Evolutionary conservation across 2,888 invertebrate genomes (phyloP), one percentile per base, ranked within the genome.

Genomic region (Loripinus fragilis): DNA sequence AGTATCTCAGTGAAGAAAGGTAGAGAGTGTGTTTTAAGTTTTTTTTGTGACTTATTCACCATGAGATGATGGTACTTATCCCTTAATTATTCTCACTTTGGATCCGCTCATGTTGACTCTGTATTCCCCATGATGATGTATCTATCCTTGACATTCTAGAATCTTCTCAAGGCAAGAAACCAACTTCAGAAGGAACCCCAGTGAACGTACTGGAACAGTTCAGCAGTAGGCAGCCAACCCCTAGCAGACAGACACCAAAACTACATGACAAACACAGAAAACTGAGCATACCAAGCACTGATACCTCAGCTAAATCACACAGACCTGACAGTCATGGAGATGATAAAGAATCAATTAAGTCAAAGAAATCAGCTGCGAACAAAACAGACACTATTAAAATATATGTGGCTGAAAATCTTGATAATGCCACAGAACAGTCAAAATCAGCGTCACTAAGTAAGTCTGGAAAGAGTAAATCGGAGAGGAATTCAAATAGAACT

Each of bases 201-300:
- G 3, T 30, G 33, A 25, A 23, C 5, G 23, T 12, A 5, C 25
- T 25, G 20, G n/a, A 12, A 65, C 23, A 25, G 38, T 25, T 23
- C 17, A 41, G 28, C 41, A 64, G 33, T 28, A 15, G 41, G n/a
- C 38, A 66, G 23, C 28, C 42, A 2, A 66, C 23, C 25, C 74
- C 23, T 42, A 67, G 30, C 55, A 68, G 60, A 69, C 68, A 35
- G 42, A 45, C 20, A 35, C 69, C 25, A 38, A 74, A 74, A 74
- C 30, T 25, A 55, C 74, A 52, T 55, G 55, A 55, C 68, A 60
- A 17, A 68, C 38, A 38, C 41, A 60, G 23, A 33, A 5, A 30
- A 33, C 17, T 33, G 17, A 60, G 60, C 28, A 60, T 60, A 12
- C 60, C 60, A 33, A 60, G 33, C 5, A 30, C 33, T n/a, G 60